Conservation (phyloP, 2,888 invertebrate genomes). For the Alcis repandata region DNA sequence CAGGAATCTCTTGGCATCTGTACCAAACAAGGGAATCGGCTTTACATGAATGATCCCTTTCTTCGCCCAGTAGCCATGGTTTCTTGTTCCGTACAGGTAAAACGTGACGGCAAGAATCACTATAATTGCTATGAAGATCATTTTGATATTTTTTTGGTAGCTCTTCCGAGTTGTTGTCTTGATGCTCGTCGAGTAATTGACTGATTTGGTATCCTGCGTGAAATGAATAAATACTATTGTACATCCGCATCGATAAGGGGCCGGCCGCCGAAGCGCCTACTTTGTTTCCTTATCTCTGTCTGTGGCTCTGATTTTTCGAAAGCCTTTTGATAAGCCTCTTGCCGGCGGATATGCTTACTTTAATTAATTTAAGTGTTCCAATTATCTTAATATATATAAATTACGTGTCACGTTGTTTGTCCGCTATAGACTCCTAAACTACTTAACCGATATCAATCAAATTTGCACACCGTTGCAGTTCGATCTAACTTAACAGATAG, state of each 20-base stretch:
- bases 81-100: conserved; percentile 61
- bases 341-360: neutral
- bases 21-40: conserved; percentile 66
- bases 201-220: conserved; percentile 18
- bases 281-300: conserved; percentile 16
- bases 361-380: neutral
- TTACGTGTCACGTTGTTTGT: no score
- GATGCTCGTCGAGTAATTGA: conserved; percentile 5
- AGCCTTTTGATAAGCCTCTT: neutral
- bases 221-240: conserved; percentile 21
- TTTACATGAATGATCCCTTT: conserved; percentile 64
- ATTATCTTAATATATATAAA: no score
- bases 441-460: no score
- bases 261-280: conserved; percentile 2
- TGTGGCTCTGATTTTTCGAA: conserved; percentile 7
- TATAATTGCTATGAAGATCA: conserved; percentile 35
- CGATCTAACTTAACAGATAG: no score
- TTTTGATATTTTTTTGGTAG: conserved; percentile 10
- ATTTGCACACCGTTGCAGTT: no score
- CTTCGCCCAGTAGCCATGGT: conserved; percentile 62
- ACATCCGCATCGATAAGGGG: conserved; percentile 29
- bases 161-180: neutral
- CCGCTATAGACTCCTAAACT: no score
- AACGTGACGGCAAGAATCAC: conserved; percentile 49
- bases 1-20: conserved; percentile 57